A percentile compares a stretch with the other conserved stretches of the same genome.
phyloP scores from a whole-genome alignment of 2,113 vertebrate genomes.

The Dasypus novemcinctus region DNA sequence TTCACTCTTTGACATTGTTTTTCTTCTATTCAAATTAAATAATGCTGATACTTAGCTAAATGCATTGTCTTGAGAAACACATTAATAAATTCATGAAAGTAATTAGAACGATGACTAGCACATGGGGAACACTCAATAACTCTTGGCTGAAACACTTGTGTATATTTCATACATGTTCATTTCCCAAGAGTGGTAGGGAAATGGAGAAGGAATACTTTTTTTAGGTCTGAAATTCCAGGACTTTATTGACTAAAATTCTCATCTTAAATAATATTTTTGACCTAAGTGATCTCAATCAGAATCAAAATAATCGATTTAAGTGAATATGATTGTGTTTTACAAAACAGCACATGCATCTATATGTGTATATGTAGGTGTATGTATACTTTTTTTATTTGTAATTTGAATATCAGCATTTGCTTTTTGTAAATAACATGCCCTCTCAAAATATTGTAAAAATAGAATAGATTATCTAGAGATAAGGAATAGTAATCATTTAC shows the following conservation, averaged over 20 bases:
- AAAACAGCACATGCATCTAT: background rate
- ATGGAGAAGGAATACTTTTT: background rate
- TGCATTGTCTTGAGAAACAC: background rate
- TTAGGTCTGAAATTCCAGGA: background rate
- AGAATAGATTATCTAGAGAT: too few species aligned
- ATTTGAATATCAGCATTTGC: background rate
- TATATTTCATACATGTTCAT: background rate
- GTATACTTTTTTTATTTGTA: background rate
- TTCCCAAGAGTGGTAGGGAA: background rate
- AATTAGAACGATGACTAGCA: background rate
- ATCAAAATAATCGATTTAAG: background rate
- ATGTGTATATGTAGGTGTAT: too few species aligned
- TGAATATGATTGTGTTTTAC: background rate
- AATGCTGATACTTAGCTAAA: background rate
- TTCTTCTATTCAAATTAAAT: background rate
- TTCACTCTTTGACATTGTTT: background rate
- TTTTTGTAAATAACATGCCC: background rate
- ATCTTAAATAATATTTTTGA: background rate
- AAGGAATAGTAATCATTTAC: background rate
- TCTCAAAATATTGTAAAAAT: background rate
- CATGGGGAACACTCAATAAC: background rate
- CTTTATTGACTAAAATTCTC: background rate
- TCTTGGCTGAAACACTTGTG: background rate
- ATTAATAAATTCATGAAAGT: background rate
- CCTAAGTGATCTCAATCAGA: background rate